Evolutionary conservation across 2,797 vertebrate genomes (phyloP), one percentile per base, ranked within the genome.

Genomic region (Oreochromis mossambicus): DNA sequence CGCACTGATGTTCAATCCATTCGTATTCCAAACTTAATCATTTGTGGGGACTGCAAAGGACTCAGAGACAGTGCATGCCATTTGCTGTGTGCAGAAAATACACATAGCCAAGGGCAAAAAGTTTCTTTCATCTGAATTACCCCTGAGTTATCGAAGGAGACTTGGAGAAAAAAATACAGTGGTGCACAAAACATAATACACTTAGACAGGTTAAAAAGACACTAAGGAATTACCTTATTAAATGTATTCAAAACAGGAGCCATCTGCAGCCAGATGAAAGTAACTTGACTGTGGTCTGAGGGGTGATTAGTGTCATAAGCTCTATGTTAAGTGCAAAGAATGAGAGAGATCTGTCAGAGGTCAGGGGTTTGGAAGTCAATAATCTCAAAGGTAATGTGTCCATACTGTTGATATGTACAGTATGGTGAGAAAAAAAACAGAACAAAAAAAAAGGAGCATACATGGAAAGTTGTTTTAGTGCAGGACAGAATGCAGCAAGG

Each of bases 141-240:
- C 43, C 66, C 3, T 5, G 50, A 88, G 29, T 80, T 86, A 80
- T 84, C 15, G 70, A 73, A 82, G 61, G 79, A 78, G 80, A 83
- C 32, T 0, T 11, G 8, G 46, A 32, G 77, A 36, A 13, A 78
- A 54, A 63, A 9, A 77, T 84, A 68, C 41, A 13, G 26, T 6
- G 6, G 14, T 19, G 51, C 5, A 76, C 13, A 56, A 83, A 56
- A 68, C 8, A 48, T 7, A 70, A 81, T 38, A 76, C 3, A 7
- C 19, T 36, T 19, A 76, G n/a, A n/a, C n/a, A n/a, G 13, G 2
- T 82, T 43, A 54, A 43, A 51, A 41, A 1, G 21, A 36, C 54
- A 82, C 76, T 78, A 52, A 55, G n/a, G 66, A 75, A 68, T 36
- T 32, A 41, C 12, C 56, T 58, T 43, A 70, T 43, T 46, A 70